These are phyloP conservation scores for Ormia ochracea DNA, from an alignment of 2,888 invertebrate genomes.

Conservation along the genomic window DNA sequence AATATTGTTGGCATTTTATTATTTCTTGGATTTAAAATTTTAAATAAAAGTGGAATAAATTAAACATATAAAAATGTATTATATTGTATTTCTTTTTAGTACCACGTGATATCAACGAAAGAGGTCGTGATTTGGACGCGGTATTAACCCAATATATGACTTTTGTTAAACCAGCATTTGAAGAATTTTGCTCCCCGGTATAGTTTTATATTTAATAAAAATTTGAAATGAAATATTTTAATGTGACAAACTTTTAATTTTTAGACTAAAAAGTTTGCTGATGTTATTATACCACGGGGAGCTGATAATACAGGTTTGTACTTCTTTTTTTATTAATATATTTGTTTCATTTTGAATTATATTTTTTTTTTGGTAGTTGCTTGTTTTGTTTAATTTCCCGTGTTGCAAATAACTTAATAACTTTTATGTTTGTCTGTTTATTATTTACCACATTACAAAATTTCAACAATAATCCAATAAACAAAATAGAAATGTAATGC, in stretches of 20 bases:
- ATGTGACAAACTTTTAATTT: not conserved
- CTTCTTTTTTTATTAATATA: not conserved
- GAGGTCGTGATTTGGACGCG: slow-evolving; percentile 94
- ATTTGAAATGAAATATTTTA: not conserved
- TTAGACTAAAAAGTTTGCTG: slow-evolving; percentile 99
- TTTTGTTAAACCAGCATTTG: slow-evolving; percentile 99
- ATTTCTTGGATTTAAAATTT: too few relatives aligned
- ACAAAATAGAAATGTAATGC: slow-evolving; percentile 9
- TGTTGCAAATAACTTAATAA: slow-evolving; percentile 40
- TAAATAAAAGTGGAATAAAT: too few relatives aligned
- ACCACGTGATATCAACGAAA: slow-evolving; percentile 95
- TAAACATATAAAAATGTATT: too few relatives aligned
- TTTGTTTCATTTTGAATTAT: slow-evolving; percentile 8
- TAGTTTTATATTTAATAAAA: slow-evolving; percentile 70
- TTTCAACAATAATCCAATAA: not conserved
- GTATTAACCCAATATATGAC: slow-evolving; percentile 98
- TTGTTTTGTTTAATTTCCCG: slow-evolving; percentile 43
- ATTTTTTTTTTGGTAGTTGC: slow-evolving; percentile 42
- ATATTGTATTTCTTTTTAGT: slow-evolving; percentile 82
- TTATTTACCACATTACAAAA: not conserved
- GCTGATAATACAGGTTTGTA: slow-evolving; percentile 96
- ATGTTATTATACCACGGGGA: slow-evolving; percentile 98
- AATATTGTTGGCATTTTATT: slow-evolving; percentile 59
- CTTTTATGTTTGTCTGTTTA: slow-evolving; percentile 39
- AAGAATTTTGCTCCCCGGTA: slow-evolving; percentile 98